These are phyloP conservation scores for Mimas tiliae DNA, from an alignment of 2,888 invertebrate species.

Conservation along the genomic window DNA sequence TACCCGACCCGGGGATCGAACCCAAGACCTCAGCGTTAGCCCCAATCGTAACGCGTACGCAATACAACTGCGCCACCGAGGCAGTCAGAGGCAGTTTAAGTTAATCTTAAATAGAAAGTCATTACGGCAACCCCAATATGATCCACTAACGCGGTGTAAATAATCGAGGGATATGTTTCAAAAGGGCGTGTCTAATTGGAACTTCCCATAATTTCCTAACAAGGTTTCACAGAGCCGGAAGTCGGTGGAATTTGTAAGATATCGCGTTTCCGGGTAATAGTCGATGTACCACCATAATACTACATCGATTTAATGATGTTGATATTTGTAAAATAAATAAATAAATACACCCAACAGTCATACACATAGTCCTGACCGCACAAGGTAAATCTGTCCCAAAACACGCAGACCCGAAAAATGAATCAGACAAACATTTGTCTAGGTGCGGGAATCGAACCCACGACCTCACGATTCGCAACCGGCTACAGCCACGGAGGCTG, in stretches of 20 bases:
- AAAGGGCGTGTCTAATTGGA: conserved; percentile 64
- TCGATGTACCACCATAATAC: conserved; percentile 52
- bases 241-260: conserved; percentile 80
- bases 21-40: too few species aligned
- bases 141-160: conserved; percentile 18
- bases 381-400: too few species aligned
- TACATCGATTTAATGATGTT: conserved; percentile 41
- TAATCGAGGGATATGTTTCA: conserved; percentile 44
- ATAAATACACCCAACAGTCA: too few species aligned
- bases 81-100: neutral
- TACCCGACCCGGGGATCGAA: too few species aligned
- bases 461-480: too few species aligned
- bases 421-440: too few species aligned
- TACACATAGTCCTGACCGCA: too few species aligned
- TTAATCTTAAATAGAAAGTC: neutral
- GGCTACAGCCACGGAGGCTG: too few species aligned
- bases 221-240: conserved; percentile 75
- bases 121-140: conserved; percentile 1
- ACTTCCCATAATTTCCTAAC: conserved; percentile 74
- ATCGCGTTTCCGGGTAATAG: conserved; percentile 76
- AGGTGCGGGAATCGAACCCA: too few species aligned
- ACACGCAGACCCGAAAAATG: too few species aligned
- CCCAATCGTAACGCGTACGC: too few species aligned
- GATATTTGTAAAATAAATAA: conserved; percentile 45
- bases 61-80: too few species aligned